Conservation (phyloP, 2,888 invertebrate genomes). For the Ecdyonurus torrentis region DNA sequence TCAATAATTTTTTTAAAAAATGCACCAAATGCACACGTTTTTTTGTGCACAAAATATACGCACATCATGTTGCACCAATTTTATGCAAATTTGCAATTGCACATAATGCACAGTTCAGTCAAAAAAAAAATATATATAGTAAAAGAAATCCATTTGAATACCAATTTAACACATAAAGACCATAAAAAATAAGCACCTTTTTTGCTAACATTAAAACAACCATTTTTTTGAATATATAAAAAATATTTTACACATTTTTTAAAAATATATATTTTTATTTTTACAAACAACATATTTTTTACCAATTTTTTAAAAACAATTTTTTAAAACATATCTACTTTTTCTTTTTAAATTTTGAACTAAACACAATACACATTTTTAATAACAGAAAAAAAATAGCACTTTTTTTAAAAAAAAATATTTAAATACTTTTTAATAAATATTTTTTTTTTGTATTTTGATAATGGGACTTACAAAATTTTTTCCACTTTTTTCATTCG, state of each 20-base stretch:
- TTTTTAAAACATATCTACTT: not conserved
- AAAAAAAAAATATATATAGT: not conserved
- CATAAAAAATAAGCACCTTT: no score
- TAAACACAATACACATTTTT: not conserved
- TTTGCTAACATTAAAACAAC: no score
- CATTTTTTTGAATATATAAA: no score
- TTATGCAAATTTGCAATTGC: not conserved
- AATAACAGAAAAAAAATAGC: not conserved
- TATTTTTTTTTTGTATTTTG: not conserved
- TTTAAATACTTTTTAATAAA: no score
- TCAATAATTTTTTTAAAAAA: not conserved
- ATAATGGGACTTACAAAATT: not conserved
- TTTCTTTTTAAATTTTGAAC: not conserved
- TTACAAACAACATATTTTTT: no score
- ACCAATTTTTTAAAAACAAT: no score
- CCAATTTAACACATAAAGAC: not conserved
- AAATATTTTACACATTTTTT: no score
- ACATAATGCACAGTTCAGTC: not conserved
- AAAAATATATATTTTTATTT: no score
- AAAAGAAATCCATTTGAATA: not conserved
- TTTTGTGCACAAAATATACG: not conserved
- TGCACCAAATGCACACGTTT: no score
- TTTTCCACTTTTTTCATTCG: not conserved
- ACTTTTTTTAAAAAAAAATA: not conserved
- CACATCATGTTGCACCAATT: not conserved